phyloP scores from a whole-genome alignment of 2,888 invertebrate species.

The Cyclophora punctaria region DNA sequence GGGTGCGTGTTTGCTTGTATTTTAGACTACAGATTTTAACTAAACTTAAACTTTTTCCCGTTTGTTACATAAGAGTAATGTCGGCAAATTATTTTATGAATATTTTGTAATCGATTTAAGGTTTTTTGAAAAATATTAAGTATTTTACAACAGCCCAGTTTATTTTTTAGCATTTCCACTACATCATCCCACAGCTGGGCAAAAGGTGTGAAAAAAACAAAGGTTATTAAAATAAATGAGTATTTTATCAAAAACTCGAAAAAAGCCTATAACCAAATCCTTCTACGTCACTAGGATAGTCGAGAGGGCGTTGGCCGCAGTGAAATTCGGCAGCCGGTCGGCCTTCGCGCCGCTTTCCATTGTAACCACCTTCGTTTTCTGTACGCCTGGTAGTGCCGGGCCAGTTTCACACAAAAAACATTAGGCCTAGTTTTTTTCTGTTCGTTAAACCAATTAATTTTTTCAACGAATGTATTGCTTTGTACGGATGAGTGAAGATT shows the following conservation, averaged over 20 bases:
- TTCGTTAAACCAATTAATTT: neutral
- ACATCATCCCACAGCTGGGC: no score
- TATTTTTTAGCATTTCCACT: no score
- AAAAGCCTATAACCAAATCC: slow-evolving; percentile 9
- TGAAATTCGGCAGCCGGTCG: slow-evolving; percentile 54
- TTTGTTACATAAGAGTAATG: no score
- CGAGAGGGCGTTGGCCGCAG: slow-evolving; percentile 45
- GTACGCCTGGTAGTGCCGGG: slow-evolving; percentile 40
- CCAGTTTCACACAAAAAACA: slow-evolving; percentile 32
- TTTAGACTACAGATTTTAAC: neutral
- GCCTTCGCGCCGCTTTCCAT: slow-evolving; percentile 55
- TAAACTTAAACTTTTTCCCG: no score
- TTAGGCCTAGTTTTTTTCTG: neutral
- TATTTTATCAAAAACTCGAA: slow-evolving; percentile 15
- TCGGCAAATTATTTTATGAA: no score
- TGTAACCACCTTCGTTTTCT: slow-evolving; percentile 42
- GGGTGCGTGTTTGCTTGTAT: neutral
- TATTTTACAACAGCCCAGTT: no score
- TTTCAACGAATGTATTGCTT: no score
- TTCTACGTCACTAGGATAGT: slow-evolving; percentile 29
- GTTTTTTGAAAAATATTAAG: no score
- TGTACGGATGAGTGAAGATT: no score
- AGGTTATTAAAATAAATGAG: no score
- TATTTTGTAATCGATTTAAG: no score
- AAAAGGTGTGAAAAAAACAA: no score